Base-by-base conservation (phyloP, 2,888 invertebrate genomes). In the Amblyjoppa proteus region DNA sequence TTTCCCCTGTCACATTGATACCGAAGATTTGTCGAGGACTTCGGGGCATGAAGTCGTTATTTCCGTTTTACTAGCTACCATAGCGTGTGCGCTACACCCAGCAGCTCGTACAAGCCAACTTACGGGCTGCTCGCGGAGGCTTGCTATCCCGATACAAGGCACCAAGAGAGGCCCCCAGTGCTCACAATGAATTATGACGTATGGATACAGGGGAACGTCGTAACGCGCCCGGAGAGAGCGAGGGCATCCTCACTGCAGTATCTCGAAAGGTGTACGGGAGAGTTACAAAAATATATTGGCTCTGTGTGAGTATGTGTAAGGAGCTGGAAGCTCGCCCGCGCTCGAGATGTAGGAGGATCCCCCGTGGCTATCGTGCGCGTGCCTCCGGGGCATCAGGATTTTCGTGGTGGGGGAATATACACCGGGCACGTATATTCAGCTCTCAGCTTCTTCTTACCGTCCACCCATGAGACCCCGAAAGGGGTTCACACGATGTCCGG, bases 351-450 rank as follows among this genome's bases (percentile, higher is more conserved):
- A 86, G 81, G 83, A 85, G 83, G 90, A 89, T 88, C 89, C 90
- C 90, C 90, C 89, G 90, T 87, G 88, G 90, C 88, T 89, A 89
- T 88, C 86, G 89, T 89, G 90, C 90, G 90, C 90, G 90, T 90
- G 90, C 90, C 90, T 90, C 70, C 85, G 85, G 88, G 90, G 89
- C 89, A 89, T 89, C 73, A 64, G 77, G 85, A 76, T 80, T 77
- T 75, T 70, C 74, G 69, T 81, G 83, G 81, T 86, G 84, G 80
- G 87, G 77, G 58, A 34, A 58, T 41, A 58, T 41, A 56, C 38
- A 74, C 41, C 38, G 38, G 38, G 25, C 38, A 41, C 31, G 41
- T 74, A 74, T 74, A 45, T 58, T 74, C 41, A 34, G 16, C 64
- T 64, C 28, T 61, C 38, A 75, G 61, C 64, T 45, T 64, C 76